These are phyloP conservation scores for Protomyctophum bolini DNA, from an alignment of 2,113 vertebrate species.

Conservation along the genomic window DNA sequence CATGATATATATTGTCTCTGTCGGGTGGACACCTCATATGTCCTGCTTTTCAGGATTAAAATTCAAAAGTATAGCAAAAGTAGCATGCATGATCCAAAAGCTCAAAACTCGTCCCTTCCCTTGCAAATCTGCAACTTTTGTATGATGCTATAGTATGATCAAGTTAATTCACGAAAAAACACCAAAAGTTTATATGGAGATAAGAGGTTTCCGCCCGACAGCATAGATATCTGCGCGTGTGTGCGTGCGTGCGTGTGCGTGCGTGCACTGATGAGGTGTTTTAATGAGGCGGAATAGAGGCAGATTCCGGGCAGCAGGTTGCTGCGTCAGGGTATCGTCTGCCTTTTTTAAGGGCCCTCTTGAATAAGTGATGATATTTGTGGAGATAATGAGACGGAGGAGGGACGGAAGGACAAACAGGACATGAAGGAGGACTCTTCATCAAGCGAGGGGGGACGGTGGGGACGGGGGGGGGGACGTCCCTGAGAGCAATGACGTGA, in stretches of 20 bases:
- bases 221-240: background rate
- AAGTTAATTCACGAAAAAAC: too few species aligned
- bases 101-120: background rate
- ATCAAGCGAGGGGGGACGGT: conserved; percentile 82
- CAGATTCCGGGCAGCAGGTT: conserved; percentile 64
- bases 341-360: conserved; percentile 68
- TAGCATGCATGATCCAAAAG: background rate
- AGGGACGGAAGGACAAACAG: conserved; percentile 90
- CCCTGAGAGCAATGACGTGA: too few species aligned
- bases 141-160: too few species aligned
- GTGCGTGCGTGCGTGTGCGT: conserved; percentile 40
- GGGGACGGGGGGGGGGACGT: conserved; percentile 56
- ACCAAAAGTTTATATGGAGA: too few species aligned
- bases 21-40: too few species aligned
- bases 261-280: conserved; percentile 73
- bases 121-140: background rate
- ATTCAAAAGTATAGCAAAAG: background rate
- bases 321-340: conserved; percentile 73
- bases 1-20: background rate
- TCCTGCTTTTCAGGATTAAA: too few species aligned
- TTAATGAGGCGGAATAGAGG: conserved; percentile 84
- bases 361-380: conserved; percentile 81
- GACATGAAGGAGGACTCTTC: conserved; percentile 81
- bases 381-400: conserved; percentile 85
- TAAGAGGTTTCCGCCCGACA: too few species aligned